Evolutionary conservation across 2,888 invertebrate genomes (phyloP).

Genomic region (Deilephila elpenor): DNA sequence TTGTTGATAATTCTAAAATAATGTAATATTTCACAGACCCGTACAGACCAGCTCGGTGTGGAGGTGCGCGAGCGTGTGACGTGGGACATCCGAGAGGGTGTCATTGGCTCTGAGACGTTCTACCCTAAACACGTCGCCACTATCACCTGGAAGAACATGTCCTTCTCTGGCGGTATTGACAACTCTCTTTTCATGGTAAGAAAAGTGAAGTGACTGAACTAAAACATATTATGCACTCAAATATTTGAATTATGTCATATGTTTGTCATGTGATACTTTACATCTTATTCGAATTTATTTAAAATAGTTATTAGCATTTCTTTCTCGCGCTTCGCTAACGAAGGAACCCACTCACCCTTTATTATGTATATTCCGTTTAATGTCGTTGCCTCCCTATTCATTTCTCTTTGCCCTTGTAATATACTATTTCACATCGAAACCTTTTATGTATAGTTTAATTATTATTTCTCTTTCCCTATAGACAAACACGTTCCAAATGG

Average conservation of each 20-base stretch:
- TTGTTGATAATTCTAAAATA: background rate
- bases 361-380: too few relatives aligned
- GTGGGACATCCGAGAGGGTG: constrained; percentile 95
- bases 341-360: too few relatives aligned
- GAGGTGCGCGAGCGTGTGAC: constrained; percentile 93
- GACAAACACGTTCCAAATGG: constrained; percentile 98
- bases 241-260: too few relatives aligned
- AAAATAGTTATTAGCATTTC: too few relatives aligned
- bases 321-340: too few relatives aligned
- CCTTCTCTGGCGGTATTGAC: constrained; percentile 94
- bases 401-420: too few relatives aligned
- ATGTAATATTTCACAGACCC: constrained; percentile 65
- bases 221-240: too few relatives aligned
- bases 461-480: constrained; percentile 62
- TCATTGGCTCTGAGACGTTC: constrained; percentile 96
- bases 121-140: constrained; percentile 95
- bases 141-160: constrained; percentile 98
- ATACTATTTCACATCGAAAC: too few relatives aligned
- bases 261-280: too few relatives aligned
- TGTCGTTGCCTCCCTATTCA: too few relatives aligned
- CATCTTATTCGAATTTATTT: too few relatives aligned
- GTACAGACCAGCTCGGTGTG: constrained; percentile 93
- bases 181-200: constrained; percentile 89
- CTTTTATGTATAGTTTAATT: too few relatives aligned
- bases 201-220: constrained; percentile 31